Evolutionary conservation across 1,140 invertebrate species (phyloP).

Genomic region (Drosophila nasuta): DNA sequence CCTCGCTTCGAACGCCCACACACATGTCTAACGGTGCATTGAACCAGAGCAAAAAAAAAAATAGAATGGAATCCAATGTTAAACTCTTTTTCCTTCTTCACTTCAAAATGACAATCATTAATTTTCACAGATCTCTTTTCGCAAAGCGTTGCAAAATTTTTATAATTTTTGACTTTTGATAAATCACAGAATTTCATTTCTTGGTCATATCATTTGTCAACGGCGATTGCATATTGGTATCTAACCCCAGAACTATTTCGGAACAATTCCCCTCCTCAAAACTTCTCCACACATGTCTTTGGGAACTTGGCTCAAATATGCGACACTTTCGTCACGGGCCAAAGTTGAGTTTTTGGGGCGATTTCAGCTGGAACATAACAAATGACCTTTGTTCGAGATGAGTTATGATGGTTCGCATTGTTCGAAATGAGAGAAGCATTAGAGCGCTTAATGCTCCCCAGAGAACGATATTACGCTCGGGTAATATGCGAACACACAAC

Average conservation of each 20-base stretch:
- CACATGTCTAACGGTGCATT: slow-evolving; percentile 48
- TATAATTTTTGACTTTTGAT: slow-evolving; percentile 75
- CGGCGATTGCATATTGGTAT: slow-evolving; percentile 44
- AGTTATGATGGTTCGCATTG: too few relatives aligned
- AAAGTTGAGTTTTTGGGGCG: slow-evolving; percentile 30
- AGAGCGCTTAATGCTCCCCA: slow-evolving; percentile 17
- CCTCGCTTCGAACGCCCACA: not conserved
- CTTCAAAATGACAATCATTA: slow-evolving; percentile 59
- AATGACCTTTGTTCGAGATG: slow-evolving; percentile 56
- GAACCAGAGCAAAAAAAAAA: slow-evolving; percentile 36
- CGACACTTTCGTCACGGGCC: slow-evolving; percentile 75
- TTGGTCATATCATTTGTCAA: slow-evolving; percentile 70
- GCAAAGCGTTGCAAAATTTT: slow-evolving; percentile 57
- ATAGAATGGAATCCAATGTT: not conserved
- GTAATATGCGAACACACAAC: slow-evolving; percentile 71
- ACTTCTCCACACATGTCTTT: slow-evolving; percentile 50
- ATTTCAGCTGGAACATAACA: slow-evolving; percentile 53
- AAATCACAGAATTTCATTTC: slow-evolving; percentile 62
- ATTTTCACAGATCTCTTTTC: slow-evolving; percentile 44
- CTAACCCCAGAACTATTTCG: slow-evolving; percentile 3
- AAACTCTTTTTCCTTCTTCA: slow-evolving; percentile 37
- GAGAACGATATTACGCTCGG: slow-evolving; percentile 30
- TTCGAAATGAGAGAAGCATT: slow-evolving; percentile 9
- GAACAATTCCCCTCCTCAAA: slow-evolving; percentile 49
- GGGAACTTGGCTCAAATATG: slow-evolving; percentile 57